Evolutionary conservation across 2,888 invertebrate species (phyloP), one percentile per base, ranked within the genome.

Genomic region (Sphinx pinastri): DNA sequence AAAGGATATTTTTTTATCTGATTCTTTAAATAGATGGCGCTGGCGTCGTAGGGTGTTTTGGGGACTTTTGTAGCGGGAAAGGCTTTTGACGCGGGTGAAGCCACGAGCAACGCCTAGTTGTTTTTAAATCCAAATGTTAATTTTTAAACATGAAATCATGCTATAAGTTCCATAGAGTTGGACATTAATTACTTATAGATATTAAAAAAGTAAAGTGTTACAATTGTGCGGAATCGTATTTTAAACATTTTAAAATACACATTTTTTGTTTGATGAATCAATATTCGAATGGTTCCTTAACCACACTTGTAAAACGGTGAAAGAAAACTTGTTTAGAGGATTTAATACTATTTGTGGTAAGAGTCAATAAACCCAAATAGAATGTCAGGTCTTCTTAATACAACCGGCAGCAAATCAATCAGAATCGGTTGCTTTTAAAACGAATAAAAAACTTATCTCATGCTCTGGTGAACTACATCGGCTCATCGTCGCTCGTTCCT

Each of bases 381-480:
- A 52, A 59, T 16, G 38, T 52, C 51, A 31, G 10, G n/a, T 54
- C 12, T 14, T 25, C 47, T 25, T 38, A 38, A 55, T 19, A 16
- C n/a, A n/a, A 59, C 49, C n/a, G 52, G 12, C 12, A 51, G 14
- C 58, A 68, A 68, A 16, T 31, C 83, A 81, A 84, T 88, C 84
- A 82, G 78, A 75, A 76, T 72, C 72, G 72, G 60, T 70, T 58
- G 47, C 38, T 68, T 74, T 73, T 72, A 76, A 81, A 75, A 77
- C 70, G 75, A 74, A 72, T 68, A 79, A 81, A 81, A 79, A 25
- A 77, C 77, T 71, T 75, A 82, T 85, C 78, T 83, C 80, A 86
- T 87, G 90, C 86, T 89, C 90, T 84, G 87, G 79, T 89, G 85
- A 84, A 79, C 88, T 87, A 87, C 79, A 86, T 87, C 85, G 75